These are phyloP conservation scores for Terrapene triunguis DNA, from an alignment of 2,113 vertebrate species.

Conservation along the genomic window DNA sequence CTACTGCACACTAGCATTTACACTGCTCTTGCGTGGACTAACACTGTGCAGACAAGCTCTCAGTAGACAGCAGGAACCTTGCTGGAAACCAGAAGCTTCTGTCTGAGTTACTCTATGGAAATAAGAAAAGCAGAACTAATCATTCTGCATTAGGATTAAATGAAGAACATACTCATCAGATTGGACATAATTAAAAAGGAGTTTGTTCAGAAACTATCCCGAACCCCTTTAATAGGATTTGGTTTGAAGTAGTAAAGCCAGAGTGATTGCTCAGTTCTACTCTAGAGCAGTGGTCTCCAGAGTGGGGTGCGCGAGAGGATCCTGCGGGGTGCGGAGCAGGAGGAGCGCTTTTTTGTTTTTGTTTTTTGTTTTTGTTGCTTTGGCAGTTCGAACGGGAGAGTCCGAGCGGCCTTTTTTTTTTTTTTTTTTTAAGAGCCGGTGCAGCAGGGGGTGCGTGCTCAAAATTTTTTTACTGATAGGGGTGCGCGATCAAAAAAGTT, in stretches of 20 bases:
- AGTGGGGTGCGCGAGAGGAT: too few relatives aligned
- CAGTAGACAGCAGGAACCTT: constrained; percentile 63
- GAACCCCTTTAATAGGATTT: neutral
- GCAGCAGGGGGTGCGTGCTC: too few relatives aligned
- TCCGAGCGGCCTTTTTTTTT: too few relatives aligned
- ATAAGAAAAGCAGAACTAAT: constrained; percentile 3
- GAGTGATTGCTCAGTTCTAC: constrained; percentile 13
- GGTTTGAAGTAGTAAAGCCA: neutral
- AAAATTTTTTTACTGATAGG: too few relatives aligned
- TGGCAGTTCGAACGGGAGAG: too few relatives aligned
- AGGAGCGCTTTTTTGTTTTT: too few relatives aligned
- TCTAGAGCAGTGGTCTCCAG: neutral
- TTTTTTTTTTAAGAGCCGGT: too few relatives aligned
- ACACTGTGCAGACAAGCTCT: neutral
- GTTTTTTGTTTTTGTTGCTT: too few relatives aligned
- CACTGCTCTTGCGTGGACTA: neutral
- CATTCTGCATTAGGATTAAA: constrained; percentile 1
- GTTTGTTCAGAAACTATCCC: neutral
- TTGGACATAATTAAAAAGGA: constrained; percentile 36
- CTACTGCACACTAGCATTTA: neutral
- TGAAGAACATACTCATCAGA: constrained; percentile 7
- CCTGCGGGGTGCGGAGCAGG: too few relatives aligned
- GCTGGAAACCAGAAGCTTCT: constrained; percentile 57
- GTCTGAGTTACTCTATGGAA: constrained; percentile 43
- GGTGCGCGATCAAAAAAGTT: too few relatives aligned